Conservation (phyloP, 2,888 invertebrate genomes). For the Eulithis testata region DNA sequence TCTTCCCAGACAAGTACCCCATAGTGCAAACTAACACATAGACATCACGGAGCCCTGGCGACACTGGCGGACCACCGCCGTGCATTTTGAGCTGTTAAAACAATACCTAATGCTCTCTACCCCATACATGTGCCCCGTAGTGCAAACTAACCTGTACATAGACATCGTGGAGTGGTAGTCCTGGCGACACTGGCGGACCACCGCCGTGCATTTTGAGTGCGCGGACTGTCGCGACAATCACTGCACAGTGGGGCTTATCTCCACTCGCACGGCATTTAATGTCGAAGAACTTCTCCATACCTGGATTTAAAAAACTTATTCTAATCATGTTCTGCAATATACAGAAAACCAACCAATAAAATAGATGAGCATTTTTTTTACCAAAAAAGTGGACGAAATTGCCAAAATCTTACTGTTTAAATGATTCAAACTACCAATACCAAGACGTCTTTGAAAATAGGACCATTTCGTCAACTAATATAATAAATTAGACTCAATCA, state of each 20-base stretch:
- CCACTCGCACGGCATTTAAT: conserved; percentile 97
- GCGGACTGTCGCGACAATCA: conserved; percentile 96
- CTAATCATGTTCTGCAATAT: too few species aligned
- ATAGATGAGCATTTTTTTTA: too few species aligned
- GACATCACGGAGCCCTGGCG: conserved; percentile 92
- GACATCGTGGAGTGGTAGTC: conserved; percentile 92
- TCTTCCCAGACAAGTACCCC: neutral
- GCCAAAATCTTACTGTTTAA: too few species aligned
- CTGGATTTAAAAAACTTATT: conserved; percentile 56
- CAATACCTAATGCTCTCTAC: too few species aligned
- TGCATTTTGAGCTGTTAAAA: conserved; percentile 93
- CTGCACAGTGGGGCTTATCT: conserved; percentile 93
- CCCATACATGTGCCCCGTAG: neutral
- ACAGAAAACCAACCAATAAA: too few species aligned
- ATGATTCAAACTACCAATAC: too few species aligned
- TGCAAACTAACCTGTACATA: conserved; percentile 84
- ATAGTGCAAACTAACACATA: conserved; percentile 82
- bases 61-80: conserved; percentile 97
- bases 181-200: conserved; percentile 94
- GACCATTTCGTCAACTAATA: too few species aligned
- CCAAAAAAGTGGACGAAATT: too few species aligned
- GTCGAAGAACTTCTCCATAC: conserved; percentile 99
- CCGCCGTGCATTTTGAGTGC: conserved; percentile 99
- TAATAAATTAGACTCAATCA: too few species aligned
- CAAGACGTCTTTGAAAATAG: too few species aligned